phyloP scores from a whole-genome alignment of 2,113 vertebrate genomes.

The Gallinago paraguaiae region DNA sequence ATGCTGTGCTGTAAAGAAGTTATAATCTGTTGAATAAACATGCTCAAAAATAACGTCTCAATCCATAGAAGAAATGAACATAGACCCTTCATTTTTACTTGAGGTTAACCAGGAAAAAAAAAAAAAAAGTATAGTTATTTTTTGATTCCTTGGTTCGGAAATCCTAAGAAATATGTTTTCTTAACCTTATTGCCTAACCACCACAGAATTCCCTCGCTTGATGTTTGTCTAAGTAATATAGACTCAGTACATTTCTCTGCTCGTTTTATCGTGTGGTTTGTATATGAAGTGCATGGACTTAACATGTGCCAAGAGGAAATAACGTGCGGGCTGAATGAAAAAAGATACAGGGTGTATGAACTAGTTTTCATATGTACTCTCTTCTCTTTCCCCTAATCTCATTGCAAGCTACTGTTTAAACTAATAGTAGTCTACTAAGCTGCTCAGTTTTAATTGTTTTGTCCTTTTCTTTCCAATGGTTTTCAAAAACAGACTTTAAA shows the following conservation, averaged over 20 bases:
- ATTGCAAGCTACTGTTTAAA: background rate
- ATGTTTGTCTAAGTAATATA: slow-evolving; percentile 18
- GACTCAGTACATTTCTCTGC: background rate
- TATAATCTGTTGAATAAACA: slow-evolving; percentile 50
- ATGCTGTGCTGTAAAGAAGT: background rate
- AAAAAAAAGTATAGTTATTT: slow-evolving; percentile 14
- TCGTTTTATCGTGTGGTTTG: slow-evolving; percentile 45
- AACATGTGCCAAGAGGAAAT: background rate
- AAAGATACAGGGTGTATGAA: background rate
- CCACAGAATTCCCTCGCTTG: slow-evolving; percentile 1
- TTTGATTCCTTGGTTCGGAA: background rate
- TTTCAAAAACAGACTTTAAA: background rate
- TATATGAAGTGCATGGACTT: background rate
- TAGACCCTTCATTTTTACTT: slow-evolving; percentile 44
- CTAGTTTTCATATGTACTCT: background rate
- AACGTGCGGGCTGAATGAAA: background rate
- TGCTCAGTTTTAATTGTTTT: background rate
- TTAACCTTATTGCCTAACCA: slow-evolving; percentile 11
- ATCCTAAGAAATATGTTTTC: slow-evolving; percentile 13
- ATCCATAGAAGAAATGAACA: background rate
- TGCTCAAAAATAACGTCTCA: slow-evolving; percentile 30
- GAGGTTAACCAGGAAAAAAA: slow-evolving; percentile 49
- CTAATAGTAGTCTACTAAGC: background rate
- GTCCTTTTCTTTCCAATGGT: background rate
- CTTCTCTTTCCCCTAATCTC: background rate